A percentile compares a stretch with the other conserved stretches of the same genome.
These are phyloP conservation scores for Piaya cayana DNA, from an alignment of 2,113 vertebrate species.

Conservation along the genomic window DNA sequence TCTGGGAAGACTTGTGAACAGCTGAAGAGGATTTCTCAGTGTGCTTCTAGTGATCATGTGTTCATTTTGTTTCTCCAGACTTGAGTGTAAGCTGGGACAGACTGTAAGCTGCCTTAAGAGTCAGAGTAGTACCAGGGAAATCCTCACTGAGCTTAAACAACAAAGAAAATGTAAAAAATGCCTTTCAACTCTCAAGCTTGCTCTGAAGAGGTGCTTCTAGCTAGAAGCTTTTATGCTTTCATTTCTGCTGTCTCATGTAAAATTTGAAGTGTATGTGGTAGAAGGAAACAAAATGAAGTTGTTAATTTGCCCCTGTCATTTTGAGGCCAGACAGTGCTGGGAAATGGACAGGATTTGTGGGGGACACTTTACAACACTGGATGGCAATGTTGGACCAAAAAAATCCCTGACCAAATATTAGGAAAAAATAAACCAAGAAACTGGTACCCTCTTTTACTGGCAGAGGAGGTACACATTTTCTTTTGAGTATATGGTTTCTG, in stretches of 20 bases:
- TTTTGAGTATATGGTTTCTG: not conserved
- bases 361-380: not conserved
- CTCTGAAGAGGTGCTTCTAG: not conserved
- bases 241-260: not conserved
- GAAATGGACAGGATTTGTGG: not conserved
- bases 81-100: not conserved
- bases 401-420: not conserved
- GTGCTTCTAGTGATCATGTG: not conserved
- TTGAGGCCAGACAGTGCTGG: not conserved
- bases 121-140: not conserved
- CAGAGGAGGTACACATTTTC: not conserved
- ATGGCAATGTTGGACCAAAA: conserved; percentile 61
- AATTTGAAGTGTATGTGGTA: not conserved
- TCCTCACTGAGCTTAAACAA: not conserved
- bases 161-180: not conserved
- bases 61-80: not conserved
- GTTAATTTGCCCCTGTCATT: not conserved
- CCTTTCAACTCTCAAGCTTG: not conserved
- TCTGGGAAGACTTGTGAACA: not conserved
- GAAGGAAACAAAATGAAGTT: not conserved
- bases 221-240: not conserved
- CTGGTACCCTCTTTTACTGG: not conserved
- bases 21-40: too few relatives aligned
- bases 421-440: not conserved
- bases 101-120: not conserved